These are phyloP conservation scores for Formicarius rufipectus DNA, from an alignment of 2,113 vertebrate species.

Conservation along the genomic window DNA sequence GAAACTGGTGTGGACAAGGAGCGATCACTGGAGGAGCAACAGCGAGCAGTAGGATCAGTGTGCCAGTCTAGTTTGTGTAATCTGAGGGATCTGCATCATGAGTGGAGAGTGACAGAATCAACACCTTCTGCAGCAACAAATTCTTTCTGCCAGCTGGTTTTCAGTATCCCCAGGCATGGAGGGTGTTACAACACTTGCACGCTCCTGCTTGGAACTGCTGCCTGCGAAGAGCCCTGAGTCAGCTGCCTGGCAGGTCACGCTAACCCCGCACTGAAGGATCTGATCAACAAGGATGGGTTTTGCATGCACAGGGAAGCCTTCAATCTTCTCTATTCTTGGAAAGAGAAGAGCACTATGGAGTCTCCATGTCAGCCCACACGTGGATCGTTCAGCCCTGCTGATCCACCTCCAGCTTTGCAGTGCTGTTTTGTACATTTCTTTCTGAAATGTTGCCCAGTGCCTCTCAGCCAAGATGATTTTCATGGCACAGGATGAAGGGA, in stretches of 20 bases:
- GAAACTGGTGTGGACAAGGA: background rate
- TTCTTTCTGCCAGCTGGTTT: background rate
- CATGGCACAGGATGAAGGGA: background rate
- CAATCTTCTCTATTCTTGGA: background rate
- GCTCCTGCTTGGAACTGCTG: background rate
- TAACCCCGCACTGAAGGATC: background rate
- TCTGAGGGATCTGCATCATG: background rate
- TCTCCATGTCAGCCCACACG: background rate
- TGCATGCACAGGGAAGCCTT: background rate
- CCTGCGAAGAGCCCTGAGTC: background rate
- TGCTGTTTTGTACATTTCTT: background rate
- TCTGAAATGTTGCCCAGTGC: background rate
- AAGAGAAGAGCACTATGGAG: background rate
- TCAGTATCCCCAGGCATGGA: background rate
- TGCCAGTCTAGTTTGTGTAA: background rate
- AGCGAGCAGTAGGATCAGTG: background rate
- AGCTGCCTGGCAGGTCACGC: background rate
- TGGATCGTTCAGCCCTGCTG: rapidly evolving
- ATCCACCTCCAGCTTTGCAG: background rate
- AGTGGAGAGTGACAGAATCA: background rate
- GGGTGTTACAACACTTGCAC: background rate
- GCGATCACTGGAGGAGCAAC: background rate
- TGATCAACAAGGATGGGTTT: background rate
- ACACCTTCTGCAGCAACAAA: background rate
- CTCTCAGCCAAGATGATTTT: background rate